Evolutionary conservation across 2,113 vertebrate species (phyloP).

Genomic region (Hippolais icterina): DNA sequence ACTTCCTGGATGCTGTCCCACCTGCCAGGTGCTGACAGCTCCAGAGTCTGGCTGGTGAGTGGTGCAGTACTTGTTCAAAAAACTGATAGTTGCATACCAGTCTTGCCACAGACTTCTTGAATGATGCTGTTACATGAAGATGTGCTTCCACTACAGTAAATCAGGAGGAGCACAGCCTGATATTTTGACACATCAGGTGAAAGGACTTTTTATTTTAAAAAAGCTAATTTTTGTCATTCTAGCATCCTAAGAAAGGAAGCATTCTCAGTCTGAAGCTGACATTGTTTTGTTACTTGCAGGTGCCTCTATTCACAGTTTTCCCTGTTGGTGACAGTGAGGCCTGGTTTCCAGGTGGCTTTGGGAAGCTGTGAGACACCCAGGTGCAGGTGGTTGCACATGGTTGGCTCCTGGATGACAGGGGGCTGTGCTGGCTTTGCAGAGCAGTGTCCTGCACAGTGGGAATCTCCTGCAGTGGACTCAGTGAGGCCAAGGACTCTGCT

Average conservation of each 20-base stretch:
- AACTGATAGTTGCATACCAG: not conserved
- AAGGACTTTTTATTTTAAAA: not conserved
- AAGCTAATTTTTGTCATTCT: not conserved
- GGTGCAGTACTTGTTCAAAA: not conserved
- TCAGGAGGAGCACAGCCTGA: not conserved
- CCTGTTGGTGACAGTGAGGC: fast-evolving
- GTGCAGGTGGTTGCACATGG: fast-evolving
- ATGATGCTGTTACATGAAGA: not conserved
- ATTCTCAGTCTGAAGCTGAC: not conserved
- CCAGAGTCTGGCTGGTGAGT: not conserved
- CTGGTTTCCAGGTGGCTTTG: not conserved
- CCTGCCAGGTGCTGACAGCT: not conserved
- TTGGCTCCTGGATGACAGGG: not conserved
- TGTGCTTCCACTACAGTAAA: not conserved
- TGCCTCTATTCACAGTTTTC: not conserved
- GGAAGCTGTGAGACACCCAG: not conserved
- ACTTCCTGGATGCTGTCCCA: not conserved
- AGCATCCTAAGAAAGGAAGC: not conserved
- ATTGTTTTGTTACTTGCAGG: fast-evolving
- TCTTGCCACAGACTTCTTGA: not conserved
- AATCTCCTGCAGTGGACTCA: fast-evolving
- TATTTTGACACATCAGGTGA: not conserved
- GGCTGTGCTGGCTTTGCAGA: not conserved
- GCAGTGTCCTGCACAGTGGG: not conserved
- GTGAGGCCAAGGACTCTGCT: not conserved